Percentiles rank a stretch among this genome's conserved stretches.
phyloP scores from a whole-genome alignment of 2,888 invertebrate species.

The Bimastos eiseni region DNA sequence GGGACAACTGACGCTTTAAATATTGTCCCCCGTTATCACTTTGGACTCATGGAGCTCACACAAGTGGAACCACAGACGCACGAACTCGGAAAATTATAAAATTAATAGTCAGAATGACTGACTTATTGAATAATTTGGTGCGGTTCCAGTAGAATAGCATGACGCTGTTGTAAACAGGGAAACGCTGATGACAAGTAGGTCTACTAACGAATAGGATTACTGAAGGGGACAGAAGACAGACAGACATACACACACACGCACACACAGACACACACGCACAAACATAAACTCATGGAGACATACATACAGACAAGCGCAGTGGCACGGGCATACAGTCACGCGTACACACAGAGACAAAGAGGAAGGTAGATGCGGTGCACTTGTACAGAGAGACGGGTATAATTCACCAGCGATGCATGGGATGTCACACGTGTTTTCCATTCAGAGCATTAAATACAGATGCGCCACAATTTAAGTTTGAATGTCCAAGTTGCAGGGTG shows the following conservation, averaged over 20 bases:
- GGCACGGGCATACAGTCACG: background rate
- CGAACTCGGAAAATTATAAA: background rate
- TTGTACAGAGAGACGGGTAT: too few species aligned
- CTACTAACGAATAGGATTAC: background rate
- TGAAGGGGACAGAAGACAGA: background rate
- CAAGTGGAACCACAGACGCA: background rate
- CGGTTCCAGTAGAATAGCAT: background rate
- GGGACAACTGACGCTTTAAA: background rate
- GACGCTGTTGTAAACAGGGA: background rate
- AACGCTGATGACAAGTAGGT: background rate
- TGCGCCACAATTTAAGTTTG: too few species aligned
- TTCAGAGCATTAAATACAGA: too few species aligned
- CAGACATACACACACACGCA: background rate
- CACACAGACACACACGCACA: background rate
- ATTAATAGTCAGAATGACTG: background rate
- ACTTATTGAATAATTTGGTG: background rate
- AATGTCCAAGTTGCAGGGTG: too few species aligned
- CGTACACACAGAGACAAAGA: too few species aligned
- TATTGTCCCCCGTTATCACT: background rate
- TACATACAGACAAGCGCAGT: background rate
- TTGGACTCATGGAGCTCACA: background rate
- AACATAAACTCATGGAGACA: too few species aligned
- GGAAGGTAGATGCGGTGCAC: background rate
- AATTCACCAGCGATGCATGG: too few species aligned
- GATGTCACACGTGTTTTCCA: too few species aligned